Conservation (phyloP, 2,113 vertebrate genomes). For the Aspidoscelis tigris region DNA sequence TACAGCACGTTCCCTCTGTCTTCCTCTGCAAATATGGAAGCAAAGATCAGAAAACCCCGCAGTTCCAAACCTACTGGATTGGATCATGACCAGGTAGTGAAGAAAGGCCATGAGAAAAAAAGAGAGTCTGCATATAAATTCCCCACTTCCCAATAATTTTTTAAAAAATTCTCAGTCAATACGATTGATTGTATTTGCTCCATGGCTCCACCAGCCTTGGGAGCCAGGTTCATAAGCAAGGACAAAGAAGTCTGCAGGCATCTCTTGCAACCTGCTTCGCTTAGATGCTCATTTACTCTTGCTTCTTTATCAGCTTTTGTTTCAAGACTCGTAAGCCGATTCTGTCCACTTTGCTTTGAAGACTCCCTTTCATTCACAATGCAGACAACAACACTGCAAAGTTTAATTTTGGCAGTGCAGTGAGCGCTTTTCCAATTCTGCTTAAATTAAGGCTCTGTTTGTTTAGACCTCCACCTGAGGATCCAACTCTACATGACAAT, state of each 20-base stretch:
- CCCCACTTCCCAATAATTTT: neutral
- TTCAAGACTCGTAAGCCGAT: conserved; percentile 7
- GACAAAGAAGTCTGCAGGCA: conserved; percentile 43
- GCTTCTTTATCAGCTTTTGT: conserved; percentile 35
- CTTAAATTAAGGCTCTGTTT: conserved; percentile 35
- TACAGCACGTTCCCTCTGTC: no score
- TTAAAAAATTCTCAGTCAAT: conserved; percentile 43
- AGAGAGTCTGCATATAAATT: no score
- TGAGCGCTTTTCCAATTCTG: conserved; percentile 19
- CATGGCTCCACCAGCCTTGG: conserved; percentile 5
- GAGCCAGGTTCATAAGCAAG: conserved; percentile 51
- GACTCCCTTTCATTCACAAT: conserved; percentile 23
- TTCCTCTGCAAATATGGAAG: no score
- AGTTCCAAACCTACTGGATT: no score
- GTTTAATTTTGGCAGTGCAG: conserved; percentile 48
- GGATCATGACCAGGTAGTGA: neutral
- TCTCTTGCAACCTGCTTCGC: conserved; percentile 18
- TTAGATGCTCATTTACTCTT: conserved; percentile 39
- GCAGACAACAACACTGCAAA: conserved; percentile 20
- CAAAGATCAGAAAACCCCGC: no score
- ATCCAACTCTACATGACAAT: neutral
- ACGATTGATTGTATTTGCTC: conserved; percentile 24
- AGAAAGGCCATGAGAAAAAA: neutral
- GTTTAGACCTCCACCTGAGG: conserved; percentile 32
- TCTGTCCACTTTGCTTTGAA: neutral